Evolutionary conservation across 2,888 invertebrate species (phyloP).

Genomic region (Xanthostigma xanthostigma): DNA sequence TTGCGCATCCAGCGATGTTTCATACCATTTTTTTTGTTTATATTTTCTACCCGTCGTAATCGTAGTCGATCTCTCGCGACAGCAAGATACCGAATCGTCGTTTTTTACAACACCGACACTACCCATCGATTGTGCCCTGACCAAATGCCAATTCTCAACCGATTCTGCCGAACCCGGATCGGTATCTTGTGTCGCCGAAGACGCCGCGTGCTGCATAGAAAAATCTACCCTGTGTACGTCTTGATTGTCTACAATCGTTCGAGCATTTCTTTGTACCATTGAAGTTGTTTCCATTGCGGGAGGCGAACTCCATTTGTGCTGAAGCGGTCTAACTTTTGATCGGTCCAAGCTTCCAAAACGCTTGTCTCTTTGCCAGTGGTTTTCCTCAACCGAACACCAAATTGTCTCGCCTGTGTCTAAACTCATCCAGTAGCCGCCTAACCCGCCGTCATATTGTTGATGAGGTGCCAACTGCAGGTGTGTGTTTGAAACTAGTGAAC

Average conservation of each 20-base stretch:
- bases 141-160: constrained; percentile 26
- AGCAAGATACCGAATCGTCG: constrained; percentile 13
- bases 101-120: constrained; percentile 35
- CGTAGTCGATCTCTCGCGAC: not conserved
- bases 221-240: too few species aligned
- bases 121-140: constrained; percentile 42
- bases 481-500: constrained; percentile 6
- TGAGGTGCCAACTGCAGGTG: constrained; percentile 13
- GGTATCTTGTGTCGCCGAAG: not conserved
- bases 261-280: too few species aligned
- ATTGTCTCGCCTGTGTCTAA: constrained; percentile 25
- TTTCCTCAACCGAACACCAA: constrained; percentile 24
- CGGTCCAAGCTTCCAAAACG: constrained; percentile 44
- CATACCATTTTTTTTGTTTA: constrained; percentile 30
- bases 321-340: constrained; percentile 31
- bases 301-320: constrained; percentile 23
- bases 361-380: constrained; percentile 25
- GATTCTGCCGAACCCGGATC: not conserved
- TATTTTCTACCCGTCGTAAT: constrained; percentile 20
- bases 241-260: too few species aligned
- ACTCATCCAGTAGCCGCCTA: constrained; percentile 28
- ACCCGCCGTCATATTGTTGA: constrained; percentile 27
- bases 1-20: constrained; percentile 28
- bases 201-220: too few species aligned
- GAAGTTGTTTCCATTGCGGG: constrained; percentile 17